Percentiles rank a stretch among this genome's conserved stretches.
Evolutionary conservation across 2,888 invertebrate species (phyloP).

Genomic region (Leucozona laternaria): DNA sequence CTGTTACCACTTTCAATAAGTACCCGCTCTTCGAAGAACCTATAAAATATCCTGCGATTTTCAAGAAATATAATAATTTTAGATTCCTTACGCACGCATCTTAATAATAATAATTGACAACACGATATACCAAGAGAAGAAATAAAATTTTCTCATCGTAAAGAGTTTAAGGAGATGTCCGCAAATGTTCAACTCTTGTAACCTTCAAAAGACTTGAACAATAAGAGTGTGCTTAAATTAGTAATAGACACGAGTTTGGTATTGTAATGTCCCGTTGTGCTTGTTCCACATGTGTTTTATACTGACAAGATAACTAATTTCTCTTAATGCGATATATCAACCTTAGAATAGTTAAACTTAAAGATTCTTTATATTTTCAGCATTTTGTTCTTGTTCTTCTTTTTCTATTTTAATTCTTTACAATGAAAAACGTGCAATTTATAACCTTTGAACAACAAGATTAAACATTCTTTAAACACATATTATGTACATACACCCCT

Average conservation of each 20-base stretch:
- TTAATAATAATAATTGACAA: neutral
- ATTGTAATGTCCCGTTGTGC: constrained; percentile 8
- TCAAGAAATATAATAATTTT: neutral
- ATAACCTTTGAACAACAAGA: constrained; percentile 14
- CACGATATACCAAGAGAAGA: neutral
- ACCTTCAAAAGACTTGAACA: constrained; percentile 16
- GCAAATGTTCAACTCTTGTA: neutral
- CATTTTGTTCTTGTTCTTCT: neutral
- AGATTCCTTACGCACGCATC: constrained; percentile 24
- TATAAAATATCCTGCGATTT: neutral
- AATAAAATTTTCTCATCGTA: neutral
- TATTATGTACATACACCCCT: too few relatives aligned
- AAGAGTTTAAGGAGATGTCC: neutral
- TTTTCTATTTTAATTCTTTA: neutral
- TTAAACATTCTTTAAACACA: neutral
- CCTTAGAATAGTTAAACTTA: constrained; percentile 2
- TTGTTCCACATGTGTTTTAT: constrained; percentile 20
- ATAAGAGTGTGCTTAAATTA: neutral
- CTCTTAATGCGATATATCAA: neutral
- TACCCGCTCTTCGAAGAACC: neutral
- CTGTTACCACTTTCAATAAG: constrained; percentile 1
- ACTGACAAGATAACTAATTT: neutral
- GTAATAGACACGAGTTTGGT: constrained; percentile 6
- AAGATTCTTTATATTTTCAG: neutral
- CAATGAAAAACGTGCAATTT: constrained; percentile 11